These are phyloP conservation scores for Alcedo atthis DNA, from an alignment of 2,797 vertebrate genomes.

Conservation along the genomic window DNA sequence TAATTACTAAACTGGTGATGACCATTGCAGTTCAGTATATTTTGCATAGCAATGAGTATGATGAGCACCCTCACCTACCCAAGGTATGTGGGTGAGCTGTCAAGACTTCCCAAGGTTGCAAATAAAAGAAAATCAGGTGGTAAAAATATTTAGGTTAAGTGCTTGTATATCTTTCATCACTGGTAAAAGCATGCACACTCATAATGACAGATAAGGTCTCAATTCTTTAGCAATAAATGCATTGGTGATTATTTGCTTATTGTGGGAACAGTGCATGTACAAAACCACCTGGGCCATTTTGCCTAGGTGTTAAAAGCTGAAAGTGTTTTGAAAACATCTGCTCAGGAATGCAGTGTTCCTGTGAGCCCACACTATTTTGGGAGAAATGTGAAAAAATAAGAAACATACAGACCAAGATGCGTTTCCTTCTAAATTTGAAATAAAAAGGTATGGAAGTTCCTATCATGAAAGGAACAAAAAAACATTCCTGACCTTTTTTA, in stretches of 20 bases:
- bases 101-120: accelerated
- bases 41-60: background rate
- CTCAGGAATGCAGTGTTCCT: background rate
- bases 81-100: accelerated
- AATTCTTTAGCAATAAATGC: background rate
- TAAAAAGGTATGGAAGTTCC: background rate
- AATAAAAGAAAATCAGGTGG: background rate
- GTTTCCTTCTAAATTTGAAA: background rate
- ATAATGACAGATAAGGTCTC: background rate
- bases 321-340: background rate
- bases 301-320: background rate
- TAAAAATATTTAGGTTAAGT: background rate
- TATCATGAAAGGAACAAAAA: background rate
- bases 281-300: background rate
- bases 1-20: slow-evolving; percentile 40
- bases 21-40: background rate
- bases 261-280: background rate
- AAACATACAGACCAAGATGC: background rate
- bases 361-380: background rate
- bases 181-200: background rate
- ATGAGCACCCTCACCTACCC: background rate
- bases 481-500: background rate
- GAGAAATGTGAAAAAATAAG: background rate
- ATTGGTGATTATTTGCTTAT: background rate
- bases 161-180: background rate